Conservation (phyloP, 1,140 invertebrate genomes). For the Neocloeon triangulifer region DNA sequence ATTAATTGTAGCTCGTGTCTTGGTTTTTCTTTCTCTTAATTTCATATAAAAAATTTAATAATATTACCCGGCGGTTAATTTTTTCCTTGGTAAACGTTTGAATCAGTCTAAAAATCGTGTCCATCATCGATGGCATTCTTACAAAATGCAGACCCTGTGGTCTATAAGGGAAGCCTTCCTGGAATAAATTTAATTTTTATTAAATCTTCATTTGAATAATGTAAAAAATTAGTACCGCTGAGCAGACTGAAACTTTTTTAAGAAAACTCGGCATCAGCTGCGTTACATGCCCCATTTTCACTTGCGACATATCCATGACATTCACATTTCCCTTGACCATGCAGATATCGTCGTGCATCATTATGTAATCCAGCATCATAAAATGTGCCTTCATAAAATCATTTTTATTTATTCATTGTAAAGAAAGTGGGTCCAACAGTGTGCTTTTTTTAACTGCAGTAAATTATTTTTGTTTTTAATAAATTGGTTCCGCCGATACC, state of each 20-base stretch:
- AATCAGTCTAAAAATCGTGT: conserved; percentile 58
- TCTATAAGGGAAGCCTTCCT: conserved; percentile 68
- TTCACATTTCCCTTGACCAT: conserved; percentile 10
- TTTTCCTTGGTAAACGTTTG: conserved; percentile 71
- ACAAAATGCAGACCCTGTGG: conserved; percentile 64
- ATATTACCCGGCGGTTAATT: conserved; percentile 46
- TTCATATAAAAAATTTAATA: no score
- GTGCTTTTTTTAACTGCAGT: no score
- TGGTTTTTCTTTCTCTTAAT: no score
- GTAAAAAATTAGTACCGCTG: no score
- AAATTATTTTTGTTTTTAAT: no score
- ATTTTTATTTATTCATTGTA: no score
- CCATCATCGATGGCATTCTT: conserved; percentile 58
- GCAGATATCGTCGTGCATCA: conserved; percentile 19
- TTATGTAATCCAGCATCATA: conserved; percentile 20
- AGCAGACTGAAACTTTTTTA: conserved; percentile 13
- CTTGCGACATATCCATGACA: conserved; percentile 11
- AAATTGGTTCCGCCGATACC: no score
- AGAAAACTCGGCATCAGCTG: conserved; percentile 10
- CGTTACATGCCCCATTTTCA: conserved; percentile 10
- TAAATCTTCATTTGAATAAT: no score
- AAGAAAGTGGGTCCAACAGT: no score
- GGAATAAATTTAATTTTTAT: no score
- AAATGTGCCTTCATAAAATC: no score
- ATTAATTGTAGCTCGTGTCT: no score